Evolutionary conservation across 30 jellyfish, hydroid and myxozoan genomes (phyloP).

Genomic region (Morbakka virulenta): DNA sequence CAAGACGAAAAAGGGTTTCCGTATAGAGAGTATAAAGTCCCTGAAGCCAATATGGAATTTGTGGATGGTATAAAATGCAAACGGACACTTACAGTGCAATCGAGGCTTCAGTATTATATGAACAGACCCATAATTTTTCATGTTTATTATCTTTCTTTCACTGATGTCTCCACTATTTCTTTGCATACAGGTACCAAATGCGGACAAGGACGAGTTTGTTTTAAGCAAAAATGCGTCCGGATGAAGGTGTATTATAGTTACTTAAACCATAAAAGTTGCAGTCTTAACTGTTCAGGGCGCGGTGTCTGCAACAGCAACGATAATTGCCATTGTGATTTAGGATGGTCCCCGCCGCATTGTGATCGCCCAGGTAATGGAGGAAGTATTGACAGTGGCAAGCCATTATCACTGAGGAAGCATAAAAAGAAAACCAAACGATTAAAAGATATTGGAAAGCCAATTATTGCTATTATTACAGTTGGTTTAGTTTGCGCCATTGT

Average conservation of each 20-base stretch:
- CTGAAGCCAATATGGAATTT: too few relatives aligned
- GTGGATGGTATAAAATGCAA: too few relatives aligned
- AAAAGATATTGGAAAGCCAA: neutral
- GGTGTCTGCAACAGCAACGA: conserved; percentile 47
- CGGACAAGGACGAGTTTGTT: conserved; percentile 13
- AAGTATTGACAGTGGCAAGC: conserved; percentile 54
- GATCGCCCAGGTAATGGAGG: conserved; percentile 35
- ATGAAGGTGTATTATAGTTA: neutral
- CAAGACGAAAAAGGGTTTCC: too few relatives aligned
- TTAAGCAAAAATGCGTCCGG: conserved; percentile 7
- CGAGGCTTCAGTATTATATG: too few relatives aligned
- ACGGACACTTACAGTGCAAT: too few relatives aligned
- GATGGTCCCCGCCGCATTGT: conserved; percentile 62
- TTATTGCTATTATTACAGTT: neutral
- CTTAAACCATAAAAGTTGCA: neutral
- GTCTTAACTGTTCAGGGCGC: conserved; percentile 11
- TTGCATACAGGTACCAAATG: conserved; percentile 46
- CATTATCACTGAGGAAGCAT: neutral
- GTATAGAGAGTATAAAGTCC: too few relatives aligned
- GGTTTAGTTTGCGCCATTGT: neutral
- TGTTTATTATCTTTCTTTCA: too few relatives aligned
- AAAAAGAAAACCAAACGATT: too few relatives aligned
- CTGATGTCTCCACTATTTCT: too few relatives aligned
- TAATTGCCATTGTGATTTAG: conserved; percentile 44
- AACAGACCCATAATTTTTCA: too few relatives aligned